Evolutionary conservation across 2,113 vertebrate species (phyloP).

Genomic region (Cepphus grylle): DNA sequence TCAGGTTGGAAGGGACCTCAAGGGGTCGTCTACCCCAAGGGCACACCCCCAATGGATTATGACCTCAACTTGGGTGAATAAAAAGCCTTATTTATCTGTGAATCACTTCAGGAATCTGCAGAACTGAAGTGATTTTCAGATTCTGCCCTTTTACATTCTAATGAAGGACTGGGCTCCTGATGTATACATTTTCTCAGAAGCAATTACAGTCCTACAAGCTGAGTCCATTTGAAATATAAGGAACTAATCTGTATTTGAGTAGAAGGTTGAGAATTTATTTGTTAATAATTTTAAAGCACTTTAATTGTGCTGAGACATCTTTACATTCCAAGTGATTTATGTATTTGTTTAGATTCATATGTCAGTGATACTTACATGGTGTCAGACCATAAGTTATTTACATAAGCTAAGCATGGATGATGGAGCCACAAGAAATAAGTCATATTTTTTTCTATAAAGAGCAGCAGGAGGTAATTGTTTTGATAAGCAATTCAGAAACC

Average conservation of each 20-base stretch:
- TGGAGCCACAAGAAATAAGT: neutral
- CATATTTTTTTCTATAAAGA: neutral
- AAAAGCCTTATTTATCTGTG: neutral
- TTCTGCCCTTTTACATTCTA: neutral
- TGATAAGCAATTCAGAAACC: neutral
- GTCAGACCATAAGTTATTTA: neutral
- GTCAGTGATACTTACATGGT: neutral
- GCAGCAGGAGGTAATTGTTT: neutral
- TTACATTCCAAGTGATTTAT: neutral
- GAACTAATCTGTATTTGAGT: neutral
- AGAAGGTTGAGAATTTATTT: neutral
- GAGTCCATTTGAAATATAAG: neutral
- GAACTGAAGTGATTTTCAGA: neutral
- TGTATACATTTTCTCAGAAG: neutral
- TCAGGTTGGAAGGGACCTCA: neutral
- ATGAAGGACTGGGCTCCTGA: neutral
- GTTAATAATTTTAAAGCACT: neutral
- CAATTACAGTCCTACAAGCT: neutral
- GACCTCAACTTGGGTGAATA: neutral
- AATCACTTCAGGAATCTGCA: neutral
- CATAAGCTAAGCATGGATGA: neutral
- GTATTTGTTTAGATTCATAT: neutral
- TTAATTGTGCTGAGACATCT: neutral
- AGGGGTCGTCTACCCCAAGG: neutral
- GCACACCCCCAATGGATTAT: neutral